Conservation (phyloP, 2,113 vertebrate species). For the Alouatta palliata region DNA sequence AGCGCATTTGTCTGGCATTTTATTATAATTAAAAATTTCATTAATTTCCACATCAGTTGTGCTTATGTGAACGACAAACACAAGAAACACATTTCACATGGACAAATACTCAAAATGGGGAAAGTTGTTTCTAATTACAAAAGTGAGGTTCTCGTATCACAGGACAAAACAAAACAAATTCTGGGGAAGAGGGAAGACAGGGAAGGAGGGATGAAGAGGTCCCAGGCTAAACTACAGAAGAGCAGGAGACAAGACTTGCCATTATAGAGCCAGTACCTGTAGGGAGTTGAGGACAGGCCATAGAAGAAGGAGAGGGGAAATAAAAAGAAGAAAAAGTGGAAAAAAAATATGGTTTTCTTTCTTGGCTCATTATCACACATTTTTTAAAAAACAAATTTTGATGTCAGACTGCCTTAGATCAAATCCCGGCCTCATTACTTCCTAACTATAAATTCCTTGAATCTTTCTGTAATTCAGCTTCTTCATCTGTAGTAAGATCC, state of each 20-base stretch:
- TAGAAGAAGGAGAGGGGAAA: not conserved
- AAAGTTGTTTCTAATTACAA: not conserved
- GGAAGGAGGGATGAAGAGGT: rapidly evolving
- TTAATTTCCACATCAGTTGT: not conserved
- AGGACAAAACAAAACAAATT: not conserved
- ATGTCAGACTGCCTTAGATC: not conserved
- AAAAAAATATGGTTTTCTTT: not conserved
- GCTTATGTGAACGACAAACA: not conserved
- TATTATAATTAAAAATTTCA: not conserved
- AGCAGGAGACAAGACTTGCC: not conserved
- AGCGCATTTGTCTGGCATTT: not conserved
- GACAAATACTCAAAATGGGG: not conserved
- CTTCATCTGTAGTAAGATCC: not conserved
- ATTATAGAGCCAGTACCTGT: not conserved
- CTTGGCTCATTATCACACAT: not conserved
- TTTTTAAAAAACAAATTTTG: not conserved
- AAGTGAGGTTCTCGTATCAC: not conserved
- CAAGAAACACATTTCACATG: not conserved
- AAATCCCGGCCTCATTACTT: not conserved
- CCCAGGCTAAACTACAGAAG: not conserved
- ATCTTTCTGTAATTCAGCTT: not conserved
- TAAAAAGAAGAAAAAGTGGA: not conserved
- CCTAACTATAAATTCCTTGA: not conserved
- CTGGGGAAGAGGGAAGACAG: not conserved
- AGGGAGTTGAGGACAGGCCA: not conserved